Evolutionary conservation across 2,113 vertebrate species (phyloP), one percentile per base, ranked within the genome.

Genomic region (Crypturellus undulatus): DNA sequence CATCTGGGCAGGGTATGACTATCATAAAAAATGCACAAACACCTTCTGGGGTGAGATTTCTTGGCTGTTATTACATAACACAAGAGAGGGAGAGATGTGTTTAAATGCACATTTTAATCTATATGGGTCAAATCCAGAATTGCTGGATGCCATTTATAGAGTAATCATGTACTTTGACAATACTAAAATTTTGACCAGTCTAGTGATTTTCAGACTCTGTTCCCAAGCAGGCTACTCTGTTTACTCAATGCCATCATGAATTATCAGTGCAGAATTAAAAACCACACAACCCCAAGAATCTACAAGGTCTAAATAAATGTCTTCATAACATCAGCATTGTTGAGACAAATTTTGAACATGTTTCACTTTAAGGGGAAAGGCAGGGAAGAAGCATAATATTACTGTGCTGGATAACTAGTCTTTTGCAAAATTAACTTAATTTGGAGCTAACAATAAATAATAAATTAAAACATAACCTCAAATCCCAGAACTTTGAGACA

Each of bases 1-100:
- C 85, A 90, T 83, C 90, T 93, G 82, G 79, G 47, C 47, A 79
- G 85, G 51, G 34, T 59, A 64, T 21, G 36, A n/a, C 77, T 75
- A 65, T 17, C 47, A 69, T 45, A 88, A 79, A 82, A 92, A 92
- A 85, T 83, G 69, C 62, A 89, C 47, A 78, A 80, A 88, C 62
- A 76, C 83, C 72, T 96, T 94, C 85, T 68, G 93, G 69, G 65
- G 76, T 95, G 87, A 95, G 72, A 92, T 79, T 81, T 84, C 72
- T 80, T 83, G 56, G 52, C 6, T 1, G 15, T 32, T 92, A 78
- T 76, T 91, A 65, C 40, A 67, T 77, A 87, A 69, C 28, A 56
- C 54, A 56, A 30, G 28, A 56, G 54, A 54, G 38, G 15, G 63
- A 20, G 63, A 81, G 30, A 62, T 22, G 52, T 52, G 77, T 84